Base-by-base conservation (phyloP, 2,113 vertebrate genomes). In the Nanorana parkeri region DNA sequence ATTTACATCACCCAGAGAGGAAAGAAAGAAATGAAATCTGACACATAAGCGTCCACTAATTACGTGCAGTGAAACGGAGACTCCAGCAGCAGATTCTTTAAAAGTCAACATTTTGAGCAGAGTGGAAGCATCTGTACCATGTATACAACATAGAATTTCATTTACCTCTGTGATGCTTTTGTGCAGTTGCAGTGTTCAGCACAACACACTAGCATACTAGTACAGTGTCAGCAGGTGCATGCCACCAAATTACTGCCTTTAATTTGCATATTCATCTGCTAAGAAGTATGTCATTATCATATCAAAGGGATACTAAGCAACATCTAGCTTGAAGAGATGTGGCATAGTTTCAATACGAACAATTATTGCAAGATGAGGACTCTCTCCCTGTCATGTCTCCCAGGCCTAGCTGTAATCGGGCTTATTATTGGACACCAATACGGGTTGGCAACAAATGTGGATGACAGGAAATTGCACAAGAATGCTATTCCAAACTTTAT, bases 271-370 rank as follows among this genome's bases (percentile, higher is more conserved):
- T 96, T 96, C 96, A 97, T 97, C 95, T 94, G 96, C 95, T 97
- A 95, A 98, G 97, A 98, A 97, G 96, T 94, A 95, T 96, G 90
- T 97, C 96, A 99, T 99, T 99, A 99, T 99, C 97, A 99, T 99
- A 99, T 99, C 97, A 99, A 99, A 99, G 96, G 94, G 94, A 95
- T 94, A 95, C 93, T 92, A 93, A 94, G 95, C 95, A 95, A 95
- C 95, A 96, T 97, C 96, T 96, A 95, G 93, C 96, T 97, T 95
- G 93, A 92, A 96, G 96, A 97, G 96, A 98, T 95, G 95, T 97
- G 96, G 96, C 96, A 95, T 95, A 93, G 96, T 97, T 98, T 98
- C 96, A 98, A 97, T 99, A 96, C 95, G 94, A 98, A 97, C 97
- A 99, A 99, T 99, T 99, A 99, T 97, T 98, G 95, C 95, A 94